Evolutionary conservation across 2,888 invertebrate genomes (phyloP).

Genomic region (Nycteola revayana): DNA sequence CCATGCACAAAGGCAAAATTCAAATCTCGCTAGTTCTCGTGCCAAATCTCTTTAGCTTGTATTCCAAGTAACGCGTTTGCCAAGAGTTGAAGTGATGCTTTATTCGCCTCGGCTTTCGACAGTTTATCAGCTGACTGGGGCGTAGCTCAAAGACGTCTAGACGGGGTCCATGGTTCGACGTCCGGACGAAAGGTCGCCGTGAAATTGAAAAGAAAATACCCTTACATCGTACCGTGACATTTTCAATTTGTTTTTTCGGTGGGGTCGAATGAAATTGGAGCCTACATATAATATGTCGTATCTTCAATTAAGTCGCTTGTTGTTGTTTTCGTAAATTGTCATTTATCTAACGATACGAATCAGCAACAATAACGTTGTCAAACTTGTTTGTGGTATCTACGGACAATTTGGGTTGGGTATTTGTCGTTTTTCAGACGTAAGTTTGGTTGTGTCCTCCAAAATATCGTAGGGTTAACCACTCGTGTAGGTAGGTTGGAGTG

Average conservation of each 20-base stretch:
- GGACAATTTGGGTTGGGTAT: neutral
- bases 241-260: slow-evolving; percentile 37
- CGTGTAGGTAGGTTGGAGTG: slow-evolving; percentile 7
- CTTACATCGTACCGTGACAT: slow-evolving; percentile 37
- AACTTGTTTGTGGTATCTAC: neutral
- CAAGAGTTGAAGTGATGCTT: slow-evolving; percentile 16
- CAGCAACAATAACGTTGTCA: neutral
- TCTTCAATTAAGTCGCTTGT: slow-evolving; percentile 14
- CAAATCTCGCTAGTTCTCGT: slow-evolving; percentile 16
- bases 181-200: slow-evolving; percentile 72
- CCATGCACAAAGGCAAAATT: slow-evolving; percentile 9
- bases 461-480: neutral
- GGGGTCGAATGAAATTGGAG: slow-evolving; percentile 35
- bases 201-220: slow-evolving; percentile 67
- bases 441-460: neutral
- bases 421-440: neutral
- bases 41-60: slow-evolving; percentile 26
- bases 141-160: slow-evolving; percentile 64
- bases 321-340: slow-evolving; percentile 16
- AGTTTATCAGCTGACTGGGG: slow-evolving; percentile 37
- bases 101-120: slow-evolving; percentile 38
- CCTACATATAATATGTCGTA: slow-evolving; percentile 33
- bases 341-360: slow-evolving; percentile 6
- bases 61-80: slow-evolving; percentile 22
- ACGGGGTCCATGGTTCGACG: slow-evolving; percentile 57